A percentile compares a stretch with the other conserved stretches of the same genome.
phyloP scores from a whole-genome alignment of 2,113 vertebrate species.

The Noturus placidus region DNA sequence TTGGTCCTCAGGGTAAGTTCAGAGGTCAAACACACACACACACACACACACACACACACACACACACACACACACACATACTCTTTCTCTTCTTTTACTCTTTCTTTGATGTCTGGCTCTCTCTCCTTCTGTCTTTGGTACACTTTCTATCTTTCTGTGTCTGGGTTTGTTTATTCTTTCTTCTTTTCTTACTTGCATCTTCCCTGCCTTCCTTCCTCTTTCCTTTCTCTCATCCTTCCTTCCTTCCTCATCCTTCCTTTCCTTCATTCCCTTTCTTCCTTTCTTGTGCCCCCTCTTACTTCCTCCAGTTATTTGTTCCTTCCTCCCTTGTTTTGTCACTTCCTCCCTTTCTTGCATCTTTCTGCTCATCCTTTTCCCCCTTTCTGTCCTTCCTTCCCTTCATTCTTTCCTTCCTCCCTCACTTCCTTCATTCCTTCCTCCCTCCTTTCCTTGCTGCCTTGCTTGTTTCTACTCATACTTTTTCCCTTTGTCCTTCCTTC shows the following conservation, averaged over 20 bases:
- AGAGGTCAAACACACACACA: no score
- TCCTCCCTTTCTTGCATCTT: neutral
- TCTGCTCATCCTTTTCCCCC: neutral
- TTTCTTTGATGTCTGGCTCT: neutral
- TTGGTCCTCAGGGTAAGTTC: no score
- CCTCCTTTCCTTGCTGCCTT: no score
- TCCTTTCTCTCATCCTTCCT: neutral
- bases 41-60: no score
- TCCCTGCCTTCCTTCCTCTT: no score
- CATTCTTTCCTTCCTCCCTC: no score
- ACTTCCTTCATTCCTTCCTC: no score
- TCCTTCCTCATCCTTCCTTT: conserved; percentile 40
- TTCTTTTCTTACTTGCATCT: conserved; percentile 18
- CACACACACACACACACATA: no score
- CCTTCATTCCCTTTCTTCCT: no score
- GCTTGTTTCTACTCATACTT: no score
- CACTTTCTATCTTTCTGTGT: neutral
- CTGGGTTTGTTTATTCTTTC: neutral
- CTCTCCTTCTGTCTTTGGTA: neutral
- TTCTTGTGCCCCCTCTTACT: neutral
- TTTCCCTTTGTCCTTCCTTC: no score
- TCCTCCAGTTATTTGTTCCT: neutral
- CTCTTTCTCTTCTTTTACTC: neutral
- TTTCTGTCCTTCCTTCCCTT: no score
- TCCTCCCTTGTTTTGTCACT: neutral